phyloP scores from a whole-genome alignment of 2,888 invertebrate genomes.

The Acrobasis repandana region DNA sequence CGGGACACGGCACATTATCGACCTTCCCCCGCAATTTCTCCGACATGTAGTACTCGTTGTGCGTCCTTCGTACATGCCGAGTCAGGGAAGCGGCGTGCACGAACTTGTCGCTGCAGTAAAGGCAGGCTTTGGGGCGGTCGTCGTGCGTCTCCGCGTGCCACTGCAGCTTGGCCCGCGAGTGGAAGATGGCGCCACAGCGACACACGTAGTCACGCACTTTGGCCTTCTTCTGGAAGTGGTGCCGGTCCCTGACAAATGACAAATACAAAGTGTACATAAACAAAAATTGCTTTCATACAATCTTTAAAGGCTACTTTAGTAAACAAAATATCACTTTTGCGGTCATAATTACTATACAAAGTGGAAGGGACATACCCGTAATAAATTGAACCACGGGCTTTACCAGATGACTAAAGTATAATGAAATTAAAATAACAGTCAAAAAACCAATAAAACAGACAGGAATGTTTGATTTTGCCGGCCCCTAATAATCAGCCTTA shows the following conservation, averaged over 20 bases:
- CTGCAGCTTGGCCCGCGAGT: constrained; percentile 90
- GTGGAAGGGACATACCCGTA: too few relatives aligned
- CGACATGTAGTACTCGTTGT: constrained; percentile 89
- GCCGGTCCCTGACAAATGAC: constrained; percentile 80
- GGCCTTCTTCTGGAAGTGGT: constrained; percentile 88
- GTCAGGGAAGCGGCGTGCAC: constrained; percentile 92
- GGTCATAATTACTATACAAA: too few relatives aligned
- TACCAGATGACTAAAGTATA: too few relatives aligned
- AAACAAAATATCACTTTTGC: too few relatives aligned
- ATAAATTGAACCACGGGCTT: too few relatives aligned
- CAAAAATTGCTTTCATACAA: not conserved
- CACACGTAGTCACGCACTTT: constrained; percentile 88
- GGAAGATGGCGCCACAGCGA: constrained; percentile 91
- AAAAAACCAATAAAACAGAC: too few relatives aligned
- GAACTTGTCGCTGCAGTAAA: constrained; percentile 93
- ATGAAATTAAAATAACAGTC: too few relatives aligned
- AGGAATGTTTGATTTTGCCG: too few relatives aligned
- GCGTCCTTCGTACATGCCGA: constrained; percentile 91
- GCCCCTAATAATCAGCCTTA: too few relatives aligned
- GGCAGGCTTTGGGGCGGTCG: constrained; percentile 91
- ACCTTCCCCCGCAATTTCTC: constrained; percentile 84
- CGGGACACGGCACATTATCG: constrained; percentile 89
- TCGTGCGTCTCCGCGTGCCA: constrained; percentile 95
- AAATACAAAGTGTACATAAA: not conserved
- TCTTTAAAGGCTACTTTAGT: too few relatives aligned